These are phyloP conservation scores for Blastobasis adustella DNA, from an alignment of 2,888 invertebrate species.

Conservation along the genomic window DNA sequence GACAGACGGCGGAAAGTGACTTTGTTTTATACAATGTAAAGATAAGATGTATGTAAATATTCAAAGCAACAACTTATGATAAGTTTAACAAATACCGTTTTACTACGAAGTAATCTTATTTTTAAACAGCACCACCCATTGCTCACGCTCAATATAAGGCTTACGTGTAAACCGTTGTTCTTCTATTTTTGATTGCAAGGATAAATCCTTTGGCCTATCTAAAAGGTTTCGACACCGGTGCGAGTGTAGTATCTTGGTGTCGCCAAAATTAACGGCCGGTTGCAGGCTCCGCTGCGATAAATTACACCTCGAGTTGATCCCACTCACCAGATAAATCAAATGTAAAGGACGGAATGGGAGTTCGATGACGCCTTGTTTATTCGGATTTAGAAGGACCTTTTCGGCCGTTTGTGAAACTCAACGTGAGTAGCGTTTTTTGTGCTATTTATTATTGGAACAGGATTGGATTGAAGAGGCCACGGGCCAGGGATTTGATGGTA, in stretches of 20 bases:
- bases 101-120: too few relatives aligned
- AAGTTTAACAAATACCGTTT: too few relatives aligned
- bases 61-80: too few relatives aligned
- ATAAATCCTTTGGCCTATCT: background rate
- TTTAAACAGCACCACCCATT: too few relatives aligned
- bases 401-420: constrained; percentile 29
- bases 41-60: too few relatives aligned
- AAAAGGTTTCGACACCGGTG: constrained; percentile 27
- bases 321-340: constrained; percentile 62
- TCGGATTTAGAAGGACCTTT: constrained; percentile 25
- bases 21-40: too few relatives aligned
- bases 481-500: too few relatives aligned
- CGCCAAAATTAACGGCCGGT: constrained; percentile 51
- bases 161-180: too few relatives aligned
- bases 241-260: constrained; percentile 44
- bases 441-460: constrained; percentile 26
- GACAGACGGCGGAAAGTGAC: too few relatives aligned
- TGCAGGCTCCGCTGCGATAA: constrained; percentile 43
- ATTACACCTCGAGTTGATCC: constrained; percentile 57
- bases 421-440: constrained; percentile 31
- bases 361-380: constrained; percentile 47
- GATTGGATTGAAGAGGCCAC: constrained; percentile 5
- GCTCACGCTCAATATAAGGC: too few relatives aligned
- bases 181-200: too few relatives aligned
- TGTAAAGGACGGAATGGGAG: constrained; percentile 50